Percentiles rank a stretch among this genome's conserved stretches.
phyloP scores from a whole-genome alignment of 2,113 vertebrate genomes.

The Bungarus multicinctus region DNA sequence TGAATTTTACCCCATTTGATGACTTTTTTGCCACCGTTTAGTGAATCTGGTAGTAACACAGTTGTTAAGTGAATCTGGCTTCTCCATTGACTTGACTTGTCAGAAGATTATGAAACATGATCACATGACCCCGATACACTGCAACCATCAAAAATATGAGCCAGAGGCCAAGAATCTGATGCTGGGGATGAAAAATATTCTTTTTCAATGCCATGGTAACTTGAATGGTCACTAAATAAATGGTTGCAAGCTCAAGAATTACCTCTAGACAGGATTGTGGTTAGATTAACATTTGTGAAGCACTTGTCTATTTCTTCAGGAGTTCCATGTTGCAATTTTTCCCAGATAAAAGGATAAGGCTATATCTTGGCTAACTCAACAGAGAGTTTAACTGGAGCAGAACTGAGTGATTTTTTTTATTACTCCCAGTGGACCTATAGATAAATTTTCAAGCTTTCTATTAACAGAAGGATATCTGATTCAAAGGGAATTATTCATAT shows the following conservation, averaged over 20 bases:
- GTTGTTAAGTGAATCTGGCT: neutral
- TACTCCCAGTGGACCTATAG: neutral
- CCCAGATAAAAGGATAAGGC: neutral
- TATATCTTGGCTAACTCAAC: neutral
- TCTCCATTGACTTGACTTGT: neutral
- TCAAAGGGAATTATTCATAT: neutral
- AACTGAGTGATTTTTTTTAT: neutral
- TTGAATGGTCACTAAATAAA: neutral
- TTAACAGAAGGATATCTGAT: neutral
- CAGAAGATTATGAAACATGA: neutral
- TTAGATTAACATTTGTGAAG: neutral
- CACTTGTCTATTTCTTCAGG: too few species aligned
- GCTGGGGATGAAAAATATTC: neutral
- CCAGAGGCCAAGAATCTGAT: neutral
- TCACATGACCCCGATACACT: neutral
- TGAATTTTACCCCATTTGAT: neutral
- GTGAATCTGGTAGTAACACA: neutral
- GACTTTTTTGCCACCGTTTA: neutral
- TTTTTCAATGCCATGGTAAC: neutral
- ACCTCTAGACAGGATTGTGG: neutral
- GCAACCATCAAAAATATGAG: neutral
- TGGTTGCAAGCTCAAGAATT: neutral
- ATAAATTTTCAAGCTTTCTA: neutral
- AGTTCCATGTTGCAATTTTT: neutral
- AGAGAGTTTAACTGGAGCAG: neutral